Evolutionary conservation across 2,888 invertebrate species (phyloP).

Genomic region (Nyleta sp.): DNA sequence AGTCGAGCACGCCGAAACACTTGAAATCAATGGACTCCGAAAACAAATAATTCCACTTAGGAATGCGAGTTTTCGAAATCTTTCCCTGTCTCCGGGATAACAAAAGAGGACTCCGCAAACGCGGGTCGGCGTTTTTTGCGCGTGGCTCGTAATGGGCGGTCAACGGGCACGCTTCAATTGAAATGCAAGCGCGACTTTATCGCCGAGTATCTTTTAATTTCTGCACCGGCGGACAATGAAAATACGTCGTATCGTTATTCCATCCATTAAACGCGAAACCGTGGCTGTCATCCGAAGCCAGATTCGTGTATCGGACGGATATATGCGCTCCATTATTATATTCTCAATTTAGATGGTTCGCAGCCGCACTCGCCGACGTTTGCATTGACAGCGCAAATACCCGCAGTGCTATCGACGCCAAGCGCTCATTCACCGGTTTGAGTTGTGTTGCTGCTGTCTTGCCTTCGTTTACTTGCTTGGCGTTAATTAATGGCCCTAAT

Average conservation of each 20-base stretch:
- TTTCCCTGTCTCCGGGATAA: neutral
- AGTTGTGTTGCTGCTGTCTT: conserved; percentile 56
- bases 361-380: conserved; percentile 48
- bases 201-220: conserved; percentile 3
- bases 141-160: conserved; percentile 1
- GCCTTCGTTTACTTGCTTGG: conserved; percentile 63
- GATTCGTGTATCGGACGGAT: conserved; percentile 51
- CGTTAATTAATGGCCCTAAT: conserved; percentile 64
- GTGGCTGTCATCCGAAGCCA: conserved; percentile 22
- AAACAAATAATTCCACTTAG: conserved; percentile 29
- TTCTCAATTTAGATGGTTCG: conserved; percentile 50
- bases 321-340: conserved; percentile 57
- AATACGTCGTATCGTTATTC: conserved; percentile 39
- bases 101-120: conserved; percentile 2
- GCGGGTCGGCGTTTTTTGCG: neutral
- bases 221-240: conserved; percentile 14
- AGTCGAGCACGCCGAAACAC: conserved; percentile 7
- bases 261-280: conserved; percentile 42
- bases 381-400: conserved; percentile 61
- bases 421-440: conserved; percentile 60
- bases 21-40: conserved; percentile 10
- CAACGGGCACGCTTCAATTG: conserved; percentile 7
- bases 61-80: conserved; percentile 16
- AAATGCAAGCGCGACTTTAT: conserved; percentile 28
- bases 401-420: conserved; percentile 54